A percentile compares a stretch with the other conserved stretches of the same genome.
These are phyloP conservation scores for Ganaspis brasiliensis DNA, from an alignment of 2,888 invertebrate genomes.

Conservation along the genomic window DNA sequence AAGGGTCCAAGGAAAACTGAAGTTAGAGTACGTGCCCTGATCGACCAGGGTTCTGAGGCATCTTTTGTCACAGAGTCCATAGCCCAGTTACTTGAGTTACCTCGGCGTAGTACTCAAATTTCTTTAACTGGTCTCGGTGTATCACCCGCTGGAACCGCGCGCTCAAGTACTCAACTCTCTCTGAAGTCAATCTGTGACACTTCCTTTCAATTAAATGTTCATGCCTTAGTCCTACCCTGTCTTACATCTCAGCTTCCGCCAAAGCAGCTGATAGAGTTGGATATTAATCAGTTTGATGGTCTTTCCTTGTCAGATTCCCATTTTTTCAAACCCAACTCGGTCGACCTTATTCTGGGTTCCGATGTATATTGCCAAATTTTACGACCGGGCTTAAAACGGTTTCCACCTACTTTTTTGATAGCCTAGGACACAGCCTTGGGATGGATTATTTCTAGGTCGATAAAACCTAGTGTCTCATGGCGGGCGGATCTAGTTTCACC, in stretches of 20 bases:
- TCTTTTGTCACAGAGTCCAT: too few relatives aligned
- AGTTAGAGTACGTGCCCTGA: too few relatives aligned
- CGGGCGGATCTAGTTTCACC: background rate
- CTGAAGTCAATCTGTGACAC: constrained; percentile 42
- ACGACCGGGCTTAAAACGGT: constrained; percentile 40
- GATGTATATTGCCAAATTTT: constrained; percentile 51
- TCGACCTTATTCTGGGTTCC: constrained; percentile 52
- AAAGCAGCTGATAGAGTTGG: background rate
- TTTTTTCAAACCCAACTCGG: background rate
- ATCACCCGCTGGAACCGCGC: too few relatives aligned
- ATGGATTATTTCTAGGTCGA: constrained; percentile 52
- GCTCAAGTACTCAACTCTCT: background rate
- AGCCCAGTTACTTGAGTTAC: too few relatives aligned
- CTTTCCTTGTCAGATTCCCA: constrained; percentile 44
- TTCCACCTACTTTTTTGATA: constrained; percentile 27
- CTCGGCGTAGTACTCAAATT: too few relatives aligned
- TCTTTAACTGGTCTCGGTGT: too few relatives aligned
- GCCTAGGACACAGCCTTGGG: constrained; percentile 54
- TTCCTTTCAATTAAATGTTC: constrained; percentile 19
- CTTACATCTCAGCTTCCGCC: constrained; percentile 47
- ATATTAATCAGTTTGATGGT: constrained; percentile 8
- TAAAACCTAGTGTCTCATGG: background rate
- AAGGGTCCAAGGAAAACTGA: too few relatives aligned
- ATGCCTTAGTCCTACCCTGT: constrained; percentile 47
- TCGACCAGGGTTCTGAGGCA: too few relatives aligned